Conservation (phyloP, 2,113 vertebrate genomes). For the Spheniscus mendiculus region DNA sequence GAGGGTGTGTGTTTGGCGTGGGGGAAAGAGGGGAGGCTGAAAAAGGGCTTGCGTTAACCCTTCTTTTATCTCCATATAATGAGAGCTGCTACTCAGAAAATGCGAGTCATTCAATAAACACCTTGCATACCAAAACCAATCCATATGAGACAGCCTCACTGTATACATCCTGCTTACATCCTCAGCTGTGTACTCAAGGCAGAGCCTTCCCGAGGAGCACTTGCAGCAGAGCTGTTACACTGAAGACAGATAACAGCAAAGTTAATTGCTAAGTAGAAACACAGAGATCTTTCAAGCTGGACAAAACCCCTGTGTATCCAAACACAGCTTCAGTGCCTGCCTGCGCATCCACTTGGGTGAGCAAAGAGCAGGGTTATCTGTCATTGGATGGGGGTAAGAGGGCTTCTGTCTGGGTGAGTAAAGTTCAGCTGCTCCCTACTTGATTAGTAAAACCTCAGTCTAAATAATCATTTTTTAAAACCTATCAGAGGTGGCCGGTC, state of each 20-base stretch:
- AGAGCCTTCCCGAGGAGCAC: not conserved
- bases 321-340: not conserved
- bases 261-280: conserved; percentile 3
- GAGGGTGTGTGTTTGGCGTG: not conserved
- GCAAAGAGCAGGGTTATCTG: conserved; percentile 37
- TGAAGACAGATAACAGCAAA: not conserved
- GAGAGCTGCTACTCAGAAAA: not conserved
- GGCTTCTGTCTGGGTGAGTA: conserved; percentile 28
- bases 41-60: conserved; percentile 21
- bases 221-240: not conserved
- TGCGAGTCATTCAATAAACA: not conserved
- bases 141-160: not conserved
- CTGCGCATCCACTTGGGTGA: not conserved
- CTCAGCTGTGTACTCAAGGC: not conserved
- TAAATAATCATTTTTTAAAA: conserved; percentile 14
- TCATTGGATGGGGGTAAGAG: not conserved
- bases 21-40: not conserved
- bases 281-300: conserved; percentile 26
- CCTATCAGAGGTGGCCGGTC: not conserved
- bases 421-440: conserved; percentile 35
- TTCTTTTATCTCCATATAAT: not conserved
- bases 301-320: not conserved
- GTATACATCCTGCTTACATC: not conserved
- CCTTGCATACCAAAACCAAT: not conserved
- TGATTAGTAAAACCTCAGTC: conserved; percentile 51